Percentiles rank a stretch among this genome's conserved stretches.
Evolutionary conservation across 2,113 vertebrate genomes (phyloP).

Genomic region (Cynopterus brachyotis): DNA sequence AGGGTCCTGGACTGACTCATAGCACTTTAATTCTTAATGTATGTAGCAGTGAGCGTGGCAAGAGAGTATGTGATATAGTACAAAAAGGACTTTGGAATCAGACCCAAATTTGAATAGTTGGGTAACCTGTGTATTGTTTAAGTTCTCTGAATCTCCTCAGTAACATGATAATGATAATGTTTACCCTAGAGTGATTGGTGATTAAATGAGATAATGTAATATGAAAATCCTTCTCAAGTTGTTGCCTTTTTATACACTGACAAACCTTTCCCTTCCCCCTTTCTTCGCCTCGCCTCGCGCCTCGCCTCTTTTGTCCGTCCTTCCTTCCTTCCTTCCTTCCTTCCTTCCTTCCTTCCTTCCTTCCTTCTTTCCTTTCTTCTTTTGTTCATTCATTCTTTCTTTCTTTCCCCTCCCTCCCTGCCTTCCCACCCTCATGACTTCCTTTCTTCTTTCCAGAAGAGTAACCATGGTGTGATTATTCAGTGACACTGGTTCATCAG

Average conservation of each 20-base stretch:
- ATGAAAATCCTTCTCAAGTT: slow-evolving; percentile 7
- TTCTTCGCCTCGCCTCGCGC: too few species aligned
- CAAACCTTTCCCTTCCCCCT: background rate
- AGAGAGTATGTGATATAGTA: background rate
- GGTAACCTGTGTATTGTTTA: background rate
- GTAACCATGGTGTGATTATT: background rate
- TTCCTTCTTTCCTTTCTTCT: too few species aligned
- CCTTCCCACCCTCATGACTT: too few species aligned
- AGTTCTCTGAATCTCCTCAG: background rate
- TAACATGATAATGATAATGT: background rate
- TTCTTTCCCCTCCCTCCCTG: too few species aligned
- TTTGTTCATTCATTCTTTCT: too few species aligned
- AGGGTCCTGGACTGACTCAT: background rate
- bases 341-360: too few species aligned
- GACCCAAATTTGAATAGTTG: background rate
- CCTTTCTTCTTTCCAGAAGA: background rate
- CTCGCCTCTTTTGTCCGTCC: too few species aligned
- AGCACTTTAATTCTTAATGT: background rate
- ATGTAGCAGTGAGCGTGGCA: background rate
- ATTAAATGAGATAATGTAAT: background rate
- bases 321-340: too few species aligned
- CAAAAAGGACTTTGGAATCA: background rate
- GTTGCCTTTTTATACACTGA: background rate
- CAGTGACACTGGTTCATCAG: background rate
- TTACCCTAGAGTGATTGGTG: background rate